Evolutionary conservation across 64 coral and sea anemone species (phyloP), one percentile per base, ranked within the genome.

Genomic region (Pocillopora damicornis): DNA sequence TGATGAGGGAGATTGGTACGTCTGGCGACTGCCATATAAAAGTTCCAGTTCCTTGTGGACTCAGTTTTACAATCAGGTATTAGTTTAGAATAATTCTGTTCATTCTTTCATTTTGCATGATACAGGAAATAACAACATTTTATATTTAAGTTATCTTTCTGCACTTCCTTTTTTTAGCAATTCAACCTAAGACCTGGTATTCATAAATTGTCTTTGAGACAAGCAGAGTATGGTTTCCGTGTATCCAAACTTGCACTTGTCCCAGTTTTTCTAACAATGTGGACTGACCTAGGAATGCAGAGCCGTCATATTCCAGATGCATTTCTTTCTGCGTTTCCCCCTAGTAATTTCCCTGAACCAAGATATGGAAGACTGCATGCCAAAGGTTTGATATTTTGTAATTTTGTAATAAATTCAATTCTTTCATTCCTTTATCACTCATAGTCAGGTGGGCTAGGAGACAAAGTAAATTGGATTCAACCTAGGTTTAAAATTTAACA

Each of bases 231-330:
- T 81, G 69, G 84, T 5, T 99, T 99, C 51, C 87, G 80, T 58
- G 75, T 85, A 42, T 79, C 89, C 1, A 89, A 86, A 42, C 12
- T 99, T 26, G 81, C 73, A 37, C 78, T 99, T 13, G 90, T 91
- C 11, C 97, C 97, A 60, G 35, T 59, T 8, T 16, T 18, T 18
- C 79, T 99, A 37, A 67, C 59, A 9, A 83, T 89, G 17, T 99
- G 97, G 97, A 76, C 81, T n/a, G 93, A 95, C 60, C 84, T 99
- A 26, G 97, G 97, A 30, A 95, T 99, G 93, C 93, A 99, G 63
- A 99, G 93, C 64, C 88, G 35, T 5, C 60, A 88, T 18, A 99
- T 99, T 14, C 84, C 97, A 59, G 97, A 99, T 63, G 88, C 90
- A 8, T 38, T 59, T 63, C 76, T 99, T 10, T 22, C 13, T 20